A percentile compares a stretch with the other conserved stretches of the same genome.
phyloP scores from a whole-genome alignment of 2,888 invertebrate genomes.

The Globia sparganii region DNA sequence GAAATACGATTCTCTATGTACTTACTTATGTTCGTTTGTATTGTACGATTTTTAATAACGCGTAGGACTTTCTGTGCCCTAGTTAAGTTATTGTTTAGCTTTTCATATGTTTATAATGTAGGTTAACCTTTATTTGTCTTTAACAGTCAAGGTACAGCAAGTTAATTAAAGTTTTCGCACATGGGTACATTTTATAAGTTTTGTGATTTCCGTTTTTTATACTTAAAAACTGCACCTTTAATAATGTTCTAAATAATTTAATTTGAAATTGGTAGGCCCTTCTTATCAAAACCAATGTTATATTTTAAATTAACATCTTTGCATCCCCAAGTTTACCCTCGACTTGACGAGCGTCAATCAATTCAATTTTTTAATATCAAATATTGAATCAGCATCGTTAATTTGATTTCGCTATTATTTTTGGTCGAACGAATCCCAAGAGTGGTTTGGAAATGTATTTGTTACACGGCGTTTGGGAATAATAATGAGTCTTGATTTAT shows the following conservation, averaged over 20 bases:
- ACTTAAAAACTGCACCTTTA: not conserved
- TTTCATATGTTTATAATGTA: not conserved
- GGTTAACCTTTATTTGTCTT: not conserved
- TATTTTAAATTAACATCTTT: slow-evolving; percentile 28
- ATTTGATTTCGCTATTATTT: slow-evolving; percentile 54
- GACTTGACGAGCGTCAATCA: slow-evolving; percentile 57
- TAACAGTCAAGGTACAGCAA: not conserved
- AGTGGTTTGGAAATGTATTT: slow-evolving; percentile 49
- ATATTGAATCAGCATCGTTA: slow-evolving; percentile 57
- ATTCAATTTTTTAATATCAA: slow-evolving; percentile 62
- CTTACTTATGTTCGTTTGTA: slow-evolving; percentile 1
- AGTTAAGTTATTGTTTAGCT: not conserved
- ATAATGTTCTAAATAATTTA: not conserved
- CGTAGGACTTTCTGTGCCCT: not conserved
- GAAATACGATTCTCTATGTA: not conserved
- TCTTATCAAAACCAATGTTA: not conserved
- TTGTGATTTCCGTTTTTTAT: not conserved
- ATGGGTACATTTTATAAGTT: not conserved
- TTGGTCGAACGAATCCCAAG: slow-evolving; percentile 35
- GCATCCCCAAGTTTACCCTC: slow-evolving; percentile 35
- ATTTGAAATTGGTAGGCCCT: not conserved
- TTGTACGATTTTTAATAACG: slow-evolving; percentile 16
- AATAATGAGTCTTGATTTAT: slow-evolving; percentile 34
- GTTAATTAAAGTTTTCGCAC: not conserved
- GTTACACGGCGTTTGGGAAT: slow-evolving; percentile 39